These are phyloP conservation scores for Chrysochloris asiatica DNA, from an alignment of 2,113 vertebrate genomes.

Conservation along the genomic window DNA sequence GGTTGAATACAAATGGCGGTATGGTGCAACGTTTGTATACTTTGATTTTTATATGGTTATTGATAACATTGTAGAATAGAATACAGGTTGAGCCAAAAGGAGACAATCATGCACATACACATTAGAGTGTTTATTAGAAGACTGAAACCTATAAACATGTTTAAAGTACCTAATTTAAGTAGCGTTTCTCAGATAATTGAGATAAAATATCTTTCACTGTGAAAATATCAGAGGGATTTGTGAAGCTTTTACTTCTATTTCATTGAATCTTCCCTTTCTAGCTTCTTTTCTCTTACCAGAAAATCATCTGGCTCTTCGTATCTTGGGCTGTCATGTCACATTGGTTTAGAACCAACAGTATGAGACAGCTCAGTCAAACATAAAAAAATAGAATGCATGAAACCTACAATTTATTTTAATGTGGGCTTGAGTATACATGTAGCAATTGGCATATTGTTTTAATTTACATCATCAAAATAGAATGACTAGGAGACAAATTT, in stretches of 20 bases:
- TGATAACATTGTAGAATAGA: too few relatives aligned
- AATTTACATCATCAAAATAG: constrained; percentile 16
- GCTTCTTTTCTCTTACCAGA: constrained; percentile 6
- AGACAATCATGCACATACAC: constrained; percentile 4
- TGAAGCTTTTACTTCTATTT: not conserved
- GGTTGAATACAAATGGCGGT: constrained; percentile 2
- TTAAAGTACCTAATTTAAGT: constrained; percentile 16
- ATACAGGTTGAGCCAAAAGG: too few relatives aligned
- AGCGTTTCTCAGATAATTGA: not conserved
- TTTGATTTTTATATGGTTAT: too few relatives aligned
- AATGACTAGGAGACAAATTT: constrained; percentile 50
- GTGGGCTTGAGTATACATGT: not conserved
- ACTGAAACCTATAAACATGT: constrained; percentile 9
- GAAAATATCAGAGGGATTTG: constrained; percentile 27
- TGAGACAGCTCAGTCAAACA: constrained; percentile 66
- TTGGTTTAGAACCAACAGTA: constrained; percentile 65
- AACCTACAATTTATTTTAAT: constrained; percentile 61
- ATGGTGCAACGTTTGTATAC: too few relatives aligned
- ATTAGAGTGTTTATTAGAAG: constrained; percentile 33
- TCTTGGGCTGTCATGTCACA: constrained; percentile 67
- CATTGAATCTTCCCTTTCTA: not conserved
- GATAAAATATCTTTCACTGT: not conserved
- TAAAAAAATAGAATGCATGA: constrained; percentile 44
- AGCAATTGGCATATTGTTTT: constrained; percentile 3
- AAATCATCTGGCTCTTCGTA: constrained; percentile 52